Base-by-base conservation (phyloP, 2,113 vertebrate species). In the Chloropsis hardwickii region DNA sequence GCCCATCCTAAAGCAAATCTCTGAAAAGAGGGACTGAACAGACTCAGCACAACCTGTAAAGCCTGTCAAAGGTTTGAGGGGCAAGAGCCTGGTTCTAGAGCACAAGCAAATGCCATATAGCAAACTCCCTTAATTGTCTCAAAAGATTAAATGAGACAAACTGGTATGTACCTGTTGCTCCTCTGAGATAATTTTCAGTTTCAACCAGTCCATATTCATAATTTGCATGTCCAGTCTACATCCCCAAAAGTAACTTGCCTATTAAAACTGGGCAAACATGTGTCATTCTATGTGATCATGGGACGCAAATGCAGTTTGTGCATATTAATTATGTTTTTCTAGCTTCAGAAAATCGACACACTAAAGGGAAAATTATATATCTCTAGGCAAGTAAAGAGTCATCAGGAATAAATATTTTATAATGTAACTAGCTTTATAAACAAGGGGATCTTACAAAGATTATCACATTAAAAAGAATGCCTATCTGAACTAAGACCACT, bases 41-140 rank as follows among this genome's bases (percentile, higher is more conserved):
- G 33, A 33, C 27, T 69, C 1, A 0, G 6, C 21, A 27, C 0
- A 1, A 56, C 29, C 22, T 1, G 0, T 23, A 51, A 67, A 45
- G 9, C 33, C 44, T 14, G 10, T 15, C 22, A 51, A 37, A 70
- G 9, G 23, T 37, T 57, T 73, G 39, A 60, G n/a, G 24, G n/a
- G 11, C 1, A 9, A 65, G 2, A 65, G 11, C 5, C 28, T 57
- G 10, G 14, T 42, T 69, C 62, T 14, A 42, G 24, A 65, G 40
- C 45, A 65, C 33, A 72, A 82, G 37, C 12, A 78, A 83, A 70
- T 12, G 7, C 14, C 33, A 35, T 14, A 24, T 0, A 64, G 22
- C 17, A 65, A 69, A 51, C 17, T 62, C 44, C 29, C 24, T 77
- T 79, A 25, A 18, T 60, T 44, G 5, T 7, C 31, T 74, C 44